Evolutionary conservation across 2,888 invertebrate species (phyloP).

Genomic region (Melanophora roralis): DNA sequence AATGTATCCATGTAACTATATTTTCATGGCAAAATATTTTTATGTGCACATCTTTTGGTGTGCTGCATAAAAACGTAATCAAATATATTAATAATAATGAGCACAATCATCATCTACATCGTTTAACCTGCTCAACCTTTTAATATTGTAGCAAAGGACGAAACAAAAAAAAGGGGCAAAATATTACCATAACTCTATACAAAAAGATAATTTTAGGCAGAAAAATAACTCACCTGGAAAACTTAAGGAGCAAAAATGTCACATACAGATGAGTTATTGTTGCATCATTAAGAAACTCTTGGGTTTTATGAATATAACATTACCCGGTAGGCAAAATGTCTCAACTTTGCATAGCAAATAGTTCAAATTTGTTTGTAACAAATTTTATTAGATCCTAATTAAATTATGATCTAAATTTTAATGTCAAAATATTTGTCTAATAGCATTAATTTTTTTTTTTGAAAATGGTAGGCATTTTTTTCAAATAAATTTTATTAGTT

Average conservation of each 20-base stretch:
- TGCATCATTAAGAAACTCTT: conserved; percentile 46
- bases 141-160: neutral
- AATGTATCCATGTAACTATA: neutral
- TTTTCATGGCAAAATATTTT: neutral
- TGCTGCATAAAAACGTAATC: conserved; percentile 12
- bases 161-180: neutral
- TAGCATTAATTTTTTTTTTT: too few relatives aligned
- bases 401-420: too few relatives aligned
- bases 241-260: conserved; percentile 23
- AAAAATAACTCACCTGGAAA: neutral
- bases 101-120: conserved; percentile 2
- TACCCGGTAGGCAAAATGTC: too few relatives aligned
- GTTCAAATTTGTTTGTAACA: too few relatives aligned
- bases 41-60: conserved; percentile 21
- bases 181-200: neutral
- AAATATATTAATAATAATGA: conserved; percentile 31
- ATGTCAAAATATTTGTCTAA: too few relatives aligned
- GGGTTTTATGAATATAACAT: neutral
- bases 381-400: too few relatives aligned
- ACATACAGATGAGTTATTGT: conserved; percentile 30
- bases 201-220: neutral
- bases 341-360: too few relatives aligned
- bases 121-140: conserved; percentile 12
- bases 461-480: too few relatives aligned
- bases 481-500: too few relatives aligned